Evolutionary conservation across 2,888 invertebrate species (phyloP), one percentile per base, ranked within the genome.

Genomic region (Oscheius sp.): DNA sequence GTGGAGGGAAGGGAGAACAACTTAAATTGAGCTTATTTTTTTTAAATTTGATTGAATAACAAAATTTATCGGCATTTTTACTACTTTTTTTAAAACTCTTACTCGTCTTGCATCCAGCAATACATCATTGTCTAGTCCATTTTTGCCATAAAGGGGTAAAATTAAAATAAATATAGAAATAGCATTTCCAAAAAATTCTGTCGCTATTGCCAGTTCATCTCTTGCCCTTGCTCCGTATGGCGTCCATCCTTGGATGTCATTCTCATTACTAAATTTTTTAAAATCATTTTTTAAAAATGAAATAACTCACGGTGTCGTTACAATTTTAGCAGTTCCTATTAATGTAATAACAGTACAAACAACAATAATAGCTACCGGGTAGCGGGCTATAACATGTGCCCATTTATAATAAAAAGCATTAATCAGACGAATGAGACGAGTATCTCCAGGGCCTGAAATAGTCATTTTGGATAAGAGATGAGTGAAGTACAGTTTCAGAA

Each of bases 241-340:
- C 22, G 83, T 82, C 65, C 82, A 83, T 12, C 83, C 83, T 14
- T 81, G 80, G 68, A 83, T 80, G 68, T 80, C 81, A 64, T 80
- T 80, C 41, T 76, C 81, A 64, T 80, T 81, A 24, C 74, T 80
- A 32, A 62, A 72, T 9, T 38, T 33, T 49, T 33, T 12, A 2
- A 30, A 28, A 28, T 8, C 12, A 20, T 26, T 12, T 28, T 50
- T 12, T 20, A 12, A 36, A 63, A 47, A 20, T 45, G 14, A 9
- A n/a, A 17, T 14, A 49, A 47, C 63, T 70, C 41, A 78, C 80
- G 80, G 82, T 33, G 82, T 80, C 14, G 74, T 72, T 17, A 73
- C 70, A 47, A 80, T 71, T 67, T 78, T 81, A 63, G 73, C 59
- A 12, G 77, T 75, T 61, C 82, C 80, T 8, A 80, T 71, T 24